phyloP scores from a whole-genome alignment of 2,888 invertebrate species.

The Germaria angustata region DNA sequence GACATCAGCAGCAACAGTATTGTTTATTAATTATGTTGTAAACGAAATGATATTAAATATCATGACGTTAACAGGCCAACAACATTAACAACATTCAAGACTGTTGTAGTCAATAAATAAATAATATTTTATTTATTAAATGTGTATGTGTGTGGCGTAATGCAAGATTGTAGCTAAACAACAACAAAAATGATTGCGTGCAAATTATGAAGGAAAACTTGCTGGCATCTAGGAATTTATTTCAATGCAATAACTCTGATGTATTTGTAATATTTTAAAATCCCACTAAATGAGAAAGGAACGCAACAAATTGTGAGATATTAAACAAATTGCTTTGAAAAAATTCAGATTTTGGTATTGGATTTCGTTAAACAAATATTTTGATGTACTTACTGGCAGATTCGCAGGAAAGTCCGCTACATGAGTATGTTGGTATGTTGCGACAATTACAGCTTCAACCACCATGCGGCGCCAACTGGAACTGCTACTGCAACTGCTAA shows the following conservation, averaged over 20 bases:
- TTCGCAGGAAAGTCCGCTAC: no score
- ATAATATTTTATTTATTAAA: slow-evolving; percentile 23
- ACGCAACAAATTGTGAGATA: background rate
- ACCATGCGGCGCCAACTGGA: no score
- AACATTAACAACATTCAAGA: slow-evolving; percentile 56
- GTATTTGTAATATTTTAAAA: background rate
- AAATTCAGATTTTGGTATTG: no score
- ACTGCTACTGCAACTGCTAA: no score
- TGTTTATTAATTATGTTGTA: slow-evolving; percentile 67
- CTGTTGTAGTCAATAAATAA: slow-evolving; percentile 57
- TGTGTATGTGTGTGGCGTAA: slow-evolving; percentile 28
- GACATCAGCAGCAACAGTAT: slow-evolving; percentile 21
- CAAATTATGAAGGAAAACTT: slow-evolving; percentile 4
- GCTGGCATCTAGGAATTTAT: background rate
- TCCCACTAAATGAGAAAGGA: background rate
- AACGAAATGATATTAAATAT: slow-evolving; percentile 66
- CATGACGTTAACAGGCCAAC: slow-evolving; percentile 63
- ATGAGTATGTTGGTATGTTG: no score
- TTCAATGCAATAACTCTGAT: background rate
- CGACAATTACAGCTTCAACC: no score
- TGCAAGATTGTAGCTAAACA: background rate
- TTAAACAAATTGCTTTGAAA: background rate
- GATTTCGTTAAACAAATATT: no score
- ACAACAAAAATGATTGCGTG: slow-evolving; percentile 55
- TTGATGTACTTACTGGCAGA: no score